Evolutionary conservation across 92 coral and sea anemone species (phyloP).

Genomic region (Pocillopora grandis): DNA sequence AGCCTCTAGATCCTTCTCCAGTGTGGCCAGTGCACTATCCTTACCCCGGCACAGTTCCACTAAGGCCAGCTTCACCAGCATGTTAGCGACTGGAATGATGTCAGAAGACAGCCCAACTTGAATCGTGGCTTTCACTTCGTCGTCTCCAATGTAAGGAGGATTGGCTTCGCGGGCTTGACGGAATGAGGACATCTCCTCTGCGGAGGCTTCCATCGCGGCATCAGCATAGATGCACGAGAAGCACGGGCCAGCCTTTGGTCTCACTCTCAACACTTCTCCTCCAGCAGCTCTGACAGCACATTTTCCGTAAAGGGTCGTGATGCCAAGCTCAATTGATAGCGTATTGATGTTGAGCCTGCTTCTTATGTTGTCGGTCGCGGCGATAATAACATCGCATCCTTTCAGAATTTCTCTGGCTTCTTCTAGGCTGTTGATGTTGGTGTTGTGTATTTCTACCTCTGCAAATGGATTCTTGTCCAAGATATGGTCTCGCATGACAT

Average conservation of each 20-base stretch:
- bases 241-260: slow-evolving; percentile 86
- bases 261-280: slow-evolving; percentile 85
- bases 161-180: slow-evolving; percentile 94
- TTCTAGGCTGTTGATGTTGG: slow-evolving; percentile 75
- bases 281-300: slow-evolving; percentile 98
- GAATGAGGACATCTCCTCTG: slow-evolving; percentile 82
- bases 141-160: slow-evolving; percentile 86
- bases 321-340: slow-evolving; percentile 73
- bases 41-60: slow-evolving; percentile 90
- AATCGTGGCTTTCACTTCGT: slow-evolving; percentile 80
- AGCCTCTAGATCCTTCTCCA: slow-evolving; percentile 80
- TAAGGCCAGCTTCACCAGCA: slow-evolving; percentile 87
- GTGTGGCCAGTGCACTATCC: slow-evolving; percentile 80
- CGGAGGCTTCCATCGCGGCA: slow-evolving; percentile 73
- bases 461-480: slow-evolving; percentile 93
- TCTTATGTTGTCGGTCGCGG: slow-evolving; percentile 95
- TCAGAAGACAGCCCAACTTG: slow-evolving; percentile 97
- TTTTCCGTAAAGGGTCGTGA: slow-evolving; percentile 83
- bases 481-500: slow-evolving; percentile 85
- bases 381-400: slow-evolving; percentile 87
- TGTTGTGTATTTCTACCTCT: slow-evolving; percentile 64
- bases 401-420: slow-evolving; percentile 75
- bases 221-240: slow-evolving; percentile 84
- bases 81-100: slow-evolving; percentile 82
- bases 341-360: slow-evolving; percentile 89